These are phyloP conservation scores for Neoseiulus cucumeris DNA, from an alignment of 1,140 invertebrate genomes.

Conservation along the genomic window DNA sequence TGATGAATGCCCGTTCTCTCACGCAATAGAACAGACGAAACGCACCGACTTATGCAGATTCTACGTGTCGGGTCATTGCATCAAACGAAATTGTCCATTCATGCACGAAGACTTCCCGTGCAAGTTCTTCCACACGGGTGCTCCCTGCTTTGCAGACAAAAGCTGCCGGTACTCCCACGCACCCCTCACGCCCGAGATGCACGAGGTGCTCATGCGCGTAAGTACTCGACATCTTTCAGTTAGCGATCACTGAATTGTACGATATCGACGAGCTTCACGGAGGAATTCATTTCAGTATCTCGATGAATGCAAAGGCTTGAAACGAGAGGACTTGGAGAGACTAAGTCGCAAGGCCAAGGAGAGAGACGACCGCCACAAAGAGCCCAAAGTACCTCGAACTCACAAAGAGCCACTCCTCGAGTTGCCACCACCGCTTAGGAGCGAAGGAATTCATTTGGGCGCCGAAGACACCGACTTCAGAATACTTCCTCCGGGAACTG, in stretches of 20 bases:
- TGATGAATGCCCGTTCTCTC: conserved; percentile 61
- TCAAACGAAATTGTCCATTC: conserved; percentile 82
- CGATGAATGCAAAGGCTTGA: conserved; percentile 1
- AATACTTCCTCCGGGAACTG: not conserved
- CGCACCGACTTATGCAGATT: conserved; percentile 93
- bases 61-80: conserved; percentile 83
- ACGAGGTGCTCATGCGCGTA: conserved; percentile 33
- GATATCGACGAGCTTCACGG: not conserved
- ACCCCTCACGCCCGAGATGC: conserved; percentile 49
- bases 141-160: conserved; percentile 53
- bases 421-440: not conserved
- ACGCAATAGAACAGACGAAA: conserved; percentile 52
- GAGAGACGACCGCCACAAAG: not conserved
- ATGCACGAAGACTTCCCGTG: conserved; percentile 95
- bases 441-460: not conserved
- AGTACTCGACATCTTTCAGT: not conserved
- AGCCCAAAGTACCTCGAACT: not conserved
- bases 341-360: not conserved
- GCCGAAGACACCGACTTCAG: not conserved
- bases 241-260: not conserved
- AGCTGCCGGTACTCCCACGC: conserved; percentile 83
- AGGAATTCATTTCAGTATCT: not conserved
- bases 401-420: not conserved
- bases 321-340: not conserved
- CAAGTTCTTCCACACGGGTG: conserved; percentile 83